Percentiles rank a stretch among this genome's conserved stretches.
Conservation (phyloP, 2,888 invertebrate genomes). For the Harpagoxenus sublaevis region DNA sequence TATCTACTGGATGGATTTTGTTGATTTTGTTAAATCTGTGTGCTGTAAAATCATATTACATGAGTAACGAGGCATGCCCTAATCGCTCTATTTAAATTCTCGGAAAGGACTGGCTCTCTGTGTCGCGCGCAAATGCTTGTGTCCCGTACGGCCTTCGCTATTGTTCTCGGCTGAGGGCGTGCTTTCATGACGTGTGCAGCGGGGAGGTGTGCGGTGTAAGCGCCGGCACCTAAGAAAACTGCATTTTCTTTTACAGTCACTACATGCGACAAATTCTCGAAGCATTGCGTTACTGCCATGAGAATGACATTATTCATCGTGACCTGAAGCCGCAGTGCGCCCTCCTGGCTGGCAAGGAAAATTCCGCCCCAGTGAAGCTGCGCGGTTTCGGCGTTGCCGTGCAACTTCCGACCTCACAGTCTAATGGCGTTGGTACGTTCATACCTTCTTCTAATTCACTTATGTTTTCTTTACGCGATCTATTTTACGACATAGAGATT, state of each 20-base stretch:
- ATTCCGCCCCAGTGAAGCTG: conserved; percentile 99
- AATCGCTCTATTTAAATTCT: conserved; percentile 39
- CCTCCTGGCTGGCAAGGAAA: conserved; percentile 97
- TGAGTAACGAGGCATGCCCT: conserved; percentile 22
- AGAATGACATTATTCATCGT: conserved; percentile 98
- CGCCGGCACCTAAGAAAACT: conserved; percentile 42
- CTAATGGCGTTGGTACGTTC: conserved; percentile 89
- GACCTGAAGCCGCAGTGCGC: conserved; percentile 99
- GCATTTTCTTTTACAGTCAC: conserved; percentile 90
- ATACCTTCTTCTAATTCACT: conserved; percentile 43
- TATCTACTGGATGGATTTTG: background rate
- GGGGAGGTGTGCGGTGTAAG: background rate
- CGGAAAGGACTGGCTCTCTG: conserved; percentile 20
- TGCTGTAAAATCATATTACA: conserved; percentile 33
- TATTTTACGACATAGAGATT: conserved; percentile 40
- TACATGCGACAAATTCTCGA: conserved; percentile 99
- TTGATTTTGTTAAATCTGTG: background rate
- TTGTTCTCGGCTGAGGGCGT: conserved; percentile 17
- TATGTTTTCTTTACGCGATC: conserved; percentile 50
- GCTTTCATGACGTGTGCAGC: background rate
- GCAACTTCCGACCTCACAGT: conserved; percentile 93
- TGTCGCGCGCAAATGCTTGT: background rate
- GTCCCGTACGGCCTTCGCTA: background rate
- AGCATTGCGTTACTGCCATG: conserved; percentile 98
- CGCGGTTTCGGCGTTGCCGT: conserved; percentile 99